phyloP scores from a whole-genome alignment of 2,797 vertebrate species.

The Ammospiza maritima region DNA sequence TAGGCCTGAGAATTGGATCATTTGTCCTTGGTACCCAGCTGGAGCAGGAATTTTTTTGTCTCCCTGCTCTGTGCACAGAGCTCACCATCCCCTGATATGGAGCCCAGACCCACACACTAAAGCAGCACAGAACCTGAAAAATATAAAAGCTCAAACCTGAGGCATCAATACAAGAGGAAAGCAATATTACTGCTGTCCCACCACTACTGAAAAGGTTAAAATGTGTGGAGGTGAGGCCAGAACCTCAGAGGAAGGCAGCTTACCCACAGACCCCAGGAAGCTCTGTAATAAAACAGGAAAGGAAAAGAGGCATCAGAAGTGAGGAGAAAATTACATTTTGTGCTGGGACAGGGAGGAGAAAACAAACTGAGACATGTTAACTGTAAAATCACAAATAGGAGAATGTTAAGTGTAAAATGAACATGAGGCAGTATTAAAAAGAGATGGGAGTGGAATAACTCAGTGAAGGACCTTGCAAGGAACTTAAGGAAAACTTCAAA shows the following conservation, averaged over 20 bases:
- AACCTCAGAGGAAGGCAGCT: neutral
- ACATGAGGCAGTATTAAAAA: neutral
- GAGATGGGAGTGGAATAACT: neutral
- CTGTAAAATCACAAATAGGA: neutral
- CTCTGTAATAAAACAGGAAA: neutral
- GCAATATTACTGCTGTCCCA: neutral
- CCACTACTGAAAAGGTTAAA: neutral
- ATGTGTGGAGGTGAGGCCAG: accelerated
- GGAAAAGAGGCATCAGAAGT: neutral
- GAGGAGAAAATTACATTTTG: neutral
- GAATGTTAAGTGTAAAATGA: too few relatives aligned
- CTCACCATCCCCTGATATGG: neutral
- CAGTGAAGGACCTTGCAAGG: neutral
- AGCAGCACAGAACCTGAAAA: neutral
- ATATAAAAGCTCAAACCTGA: neutral
- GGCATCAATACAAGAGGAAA: neutral
- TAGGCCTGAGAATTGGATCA: neutral
- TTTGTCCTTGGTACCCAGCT: neutral
- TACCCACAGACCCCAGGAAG: neutral
- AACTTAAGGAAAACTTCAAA: neutral
- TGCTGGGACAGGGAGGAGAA: neutral
- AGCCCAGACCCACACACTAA: accelerated
- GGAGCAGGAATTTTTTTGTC: neutral
- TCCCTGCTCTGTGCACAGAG: neutral
- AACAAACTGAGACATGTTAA: neutral